A percentile compares a stretch with the other conserved stretches of the same genome.
Conservation (phyloP, 2,113 vertebrate species). For the Nothoprocta pentlandii region DNA sequence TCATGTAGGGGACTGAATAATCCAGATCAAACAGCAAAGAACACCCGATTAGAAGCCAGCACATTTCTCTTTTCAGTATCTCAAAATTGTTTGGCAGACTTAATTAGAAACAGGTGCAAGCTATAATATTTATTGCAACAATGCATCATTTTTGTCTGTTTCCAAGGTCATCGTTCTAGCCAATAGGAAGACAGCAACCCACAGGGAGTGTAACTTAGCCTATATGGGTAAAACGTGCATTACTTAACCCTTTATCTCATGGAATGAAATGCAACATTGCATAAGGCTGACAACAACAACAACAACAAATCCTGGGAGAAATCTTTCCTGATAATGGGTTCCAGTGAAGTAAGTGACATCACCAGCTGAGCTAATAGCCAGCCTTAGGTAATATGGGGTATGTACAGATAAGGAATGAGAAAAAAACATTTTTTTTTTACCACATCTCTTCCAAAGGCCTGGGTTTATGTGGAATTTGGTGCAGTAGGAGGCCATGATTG, state of each 20-base stretch:
- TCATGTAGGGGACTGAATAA: slow-evolving; percentile 19
- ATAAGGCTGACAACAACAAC: not conserved
- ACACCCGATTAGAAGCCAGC: slow-evolving; percentile 57
- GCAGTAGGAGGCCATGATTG: slow-evolving; percentile 18
- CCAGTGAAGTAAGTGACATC: slow-evolving; percentile 65
- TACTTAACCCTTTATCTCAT: slow-evolving; percentile 66
- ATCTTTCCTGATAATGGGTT: slow-evolving; percentile 52
- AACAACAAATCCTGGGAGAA: slow-evolving; percentile 46
- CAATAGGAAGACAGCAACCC: slow-evolving; percentile 62
- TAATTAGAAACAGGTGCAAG: slow-evolving; percentile 74
- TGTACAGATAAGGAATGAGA: slow-evolving; percentile 48
- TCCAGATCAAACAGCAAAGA: slow-evolving; percentile 66
- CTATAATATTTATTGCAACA: slow-evolving; percentile 74
- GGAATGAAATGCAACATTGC: slow-evolving; percentile 38
- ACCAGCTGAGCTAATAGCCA: slow-evolving; percentile 68
- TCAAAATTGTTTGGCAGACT: slow-evolving; percentile 68
- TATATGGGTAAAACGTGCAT: slow-evolving; percentile 48
- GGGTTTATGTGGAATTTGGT: slow-evolving; percentile 38
- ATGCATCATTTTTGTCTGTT: slow-evolving; percentile 74
- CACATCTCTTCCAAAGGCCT: slow-evolving; percentile 15
- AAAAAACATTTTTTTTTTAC: slow-evolving; percentile 34
- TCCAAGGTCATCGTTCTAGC: slow-evolving; percentile 65
- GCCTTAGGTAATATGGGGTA: slow-evolving; percentile 57
- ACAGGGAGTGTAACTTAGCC: slow-evolving; percentile 64
- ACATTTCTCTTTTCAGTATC: slow-evolving; percentile 69